Conservation (phyloP, 1,140 invertebrate species). For the Drosophila rufa region DNA sequence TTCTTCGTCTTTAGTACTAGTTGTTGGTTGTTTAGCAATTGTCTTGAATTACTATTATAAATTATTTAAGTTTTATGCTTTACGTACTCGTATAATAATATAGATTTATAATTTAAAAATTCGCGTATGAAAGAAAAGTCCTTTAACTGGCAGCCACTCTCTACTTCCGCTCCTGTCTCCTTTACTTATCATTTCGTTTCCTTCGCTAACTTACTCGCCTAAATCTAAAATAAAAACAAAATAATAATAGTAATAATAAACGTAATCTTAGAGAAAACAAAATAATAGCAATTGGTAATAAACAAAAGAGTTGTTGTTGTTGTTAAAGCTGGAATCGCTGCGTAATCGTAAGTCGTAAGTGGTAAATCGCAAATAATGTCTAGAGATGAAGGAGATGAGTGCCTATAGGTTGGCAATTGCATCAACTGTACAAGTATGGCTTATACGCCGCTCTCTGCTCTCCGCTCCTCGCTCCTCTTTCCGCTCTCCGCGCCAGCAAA, state of each 20-base stretch:
- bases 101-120: constrained; percentile 71
- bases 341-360: constrained; percentile 49
- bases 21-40: constrained; percentile 74
- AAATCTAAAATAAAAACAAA: constrained; percentile 69
- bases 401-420: constrained; percentile 71
- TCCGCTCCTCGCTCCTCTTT: background rate
- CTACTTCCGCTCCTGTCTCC: background rate
- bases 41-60: constrained; percentile 82
- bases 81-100: constrained; percentile 61
- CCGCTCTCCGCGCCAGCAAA: constrained; percentile 27
- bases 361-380: constrained; percentile 54
- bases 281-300: constrained; percentile 56
- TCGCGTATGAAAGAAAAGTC: constrained; percentile 79
- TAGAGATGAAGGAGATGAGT: constrained; percentile 63
- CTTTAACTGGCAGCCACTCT: constrained; percentile 54
- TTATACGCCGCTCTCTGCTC: constrained; percentile 40
- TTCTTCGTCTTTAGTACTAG: constrained; percentile 77
- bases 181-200: constrained; percentile 9
- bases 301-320: constrained; percentile 41
- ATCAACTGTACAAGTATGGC: constrained; percentile 79
- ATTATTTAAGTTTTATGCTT: constrained; percentile 79
- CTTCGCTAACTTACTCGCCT: constrained; percentile 40
- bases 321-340: constrained; percentile 82
- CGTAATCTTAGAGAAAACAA: constrained; percentile 60
- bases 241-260: constrained; percentile 48